Conservation (phyloP, 2,113 vertebrate species). For the Machaerirhynchus nigripectus region DNA sequence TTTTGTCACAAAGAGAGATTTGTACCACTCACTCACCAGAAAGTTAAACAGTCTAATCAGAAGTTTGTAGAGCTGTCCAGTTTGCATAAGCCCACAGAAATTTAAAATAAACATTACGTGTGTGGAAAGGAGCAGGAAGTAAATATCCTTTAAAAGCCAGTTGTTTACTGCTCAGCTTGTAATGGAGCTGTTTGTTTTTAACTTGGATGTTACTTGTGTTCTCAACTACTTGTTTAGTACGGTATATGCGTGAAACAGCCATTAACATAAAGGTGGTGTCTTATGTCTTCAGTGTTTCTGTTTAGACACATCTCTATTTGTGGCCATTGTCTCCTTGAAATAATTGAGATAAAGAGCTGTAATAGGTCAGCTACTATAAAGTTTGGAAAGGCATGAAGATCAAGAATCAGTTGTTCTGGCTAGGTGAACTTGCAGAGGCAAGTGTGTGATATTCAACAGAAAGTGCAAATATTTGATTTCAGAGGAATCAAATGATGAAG, state of each 20-base stretch:
- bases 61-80: conserved; percentile 6
- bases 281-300: background rate
- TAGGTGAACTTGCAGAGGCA: background rate
- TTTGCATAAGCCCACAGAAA: background rate
- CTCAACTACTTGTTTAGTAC: background rate
- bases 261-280: background rate
- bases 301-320: background rate
- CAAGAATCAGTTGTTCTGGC: background rate
- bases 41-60: conserved; percentile 37
- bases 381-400: background rate
- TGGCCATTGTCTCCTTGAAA: background rate
- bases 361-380: background rate
- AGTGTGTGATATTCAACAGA: background rate
- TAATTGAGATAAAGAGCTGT: background rate
- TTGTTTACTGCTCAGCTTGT: background rate
- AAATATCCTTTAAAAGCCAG: background rate
- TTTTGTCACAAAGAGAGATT: conserved; percentile 9
- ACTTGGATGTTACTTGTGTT: background rate
- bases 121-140: conserved; percentile 18
- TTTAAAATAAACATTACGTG: conserved; percentile 20
- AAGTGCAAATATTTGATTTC: background rate
- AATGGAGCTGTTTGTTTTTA: background rate
- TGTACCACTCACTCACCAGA: background rate
- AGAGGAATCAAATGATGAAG: background rate
- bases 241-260: background rate